Conservation (phyloP, 23 tunicate genomes). For the Trididemnum miniatum region DNA sequence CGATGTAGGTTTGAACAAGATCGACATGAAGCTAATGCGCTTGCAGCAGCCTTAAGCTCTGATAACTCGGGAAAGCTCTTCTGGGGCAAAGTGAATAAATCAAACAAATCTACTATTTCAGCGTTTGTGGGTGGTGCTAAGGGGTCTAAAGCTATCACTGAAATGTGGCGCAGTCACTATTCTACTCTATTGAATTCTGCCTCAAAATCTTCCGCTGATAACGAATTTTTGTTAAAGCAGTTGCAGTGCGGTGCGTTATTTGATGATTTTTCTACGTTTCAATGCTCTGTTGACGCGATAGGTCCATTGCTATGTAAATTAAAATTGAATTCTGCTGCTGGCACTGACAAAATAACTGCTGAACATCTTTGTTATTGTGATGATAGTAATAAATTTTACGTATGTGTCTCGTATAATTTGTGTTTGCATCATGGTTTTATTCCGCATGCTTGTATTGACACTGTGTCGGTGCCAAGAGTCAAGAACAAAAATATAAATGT, state of each 20-base stretch:
- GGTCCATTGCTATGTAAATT: background rate
- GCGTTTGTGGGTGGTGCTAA: background rate
- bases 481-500: no score
- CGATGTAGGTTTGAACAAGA: no score
- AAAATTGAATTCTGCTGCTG: background rate
- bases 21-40: no score
- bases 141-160: background rate
- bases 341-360: background rate
- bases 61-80: no score
- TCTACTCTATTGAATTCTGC: background rate
- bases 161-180: background rate
- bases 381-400: background rate
- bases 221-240: background rate
- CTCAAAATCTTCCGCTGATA: background rate
- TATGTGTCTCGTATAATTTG: background rate
- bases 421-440: background rate
- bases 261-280: background rate
- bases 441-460: background rate
- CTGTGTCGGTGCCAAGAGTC: background rate
- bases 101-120: no score
- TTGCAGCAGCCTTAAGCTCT: no score
- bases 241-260: no score
- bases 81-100: no score
- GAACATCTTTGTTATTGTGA: background rate
- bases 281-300: background rate